A percentile compares a stretch with the other conserved stretches of the same genome.
These are phyloP conservation scores for Clitarchus hookeri DNA, from an alignment of 2,888 invertebrate species.

Conservation along the genomic window DNA sequence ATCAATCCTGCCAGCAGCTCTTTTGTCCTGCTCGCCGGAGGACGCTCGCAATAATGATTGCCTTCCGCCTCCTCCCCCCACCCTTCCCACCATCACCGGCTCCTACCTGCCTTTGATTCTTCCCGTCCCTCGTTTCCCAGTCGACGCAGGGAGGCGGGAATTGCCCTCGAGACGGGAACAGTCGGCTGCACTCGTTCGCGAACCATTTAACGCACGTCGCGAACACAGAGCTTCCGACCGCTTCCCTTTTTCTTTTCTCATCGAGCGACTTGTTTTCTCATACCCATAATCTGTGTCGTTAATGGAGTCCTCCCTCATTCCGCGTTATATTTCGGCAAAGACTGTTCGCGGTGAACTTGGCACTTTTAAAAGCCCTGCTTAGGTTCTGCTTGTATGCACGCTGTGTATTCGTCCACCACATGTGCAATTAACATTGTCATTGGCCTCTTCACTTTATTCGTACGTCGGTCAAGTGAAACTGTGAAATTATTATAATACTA, in stretches of 20 bases:
- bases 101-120: constrained; percentile 14
- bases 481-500: too few species aligned
- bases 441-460: too few species aligned
- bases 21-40: not conserved
- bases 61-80: not conserved
- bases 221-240: not conserved
- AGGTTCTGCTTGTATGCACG: too few species aligned
- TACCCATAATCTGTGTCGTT: not conserved
- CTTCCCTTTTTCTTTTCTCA: not conserved
- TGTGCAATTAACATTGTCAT: too few species aligned
- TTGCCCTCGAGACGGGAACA: not conserved
- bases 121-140: not conserved
- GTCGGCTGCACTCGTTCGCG: not conserved
- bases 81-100: not conserved
- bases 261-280: not conserved
- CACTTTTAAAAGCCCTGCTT: too few species aligned
- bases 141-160: not conserved
- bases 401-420: too few species aligned
- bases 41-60: not conserved
- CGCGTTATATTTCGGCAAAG: too few species aligned
- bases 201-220: not conserved
- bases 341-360: too few species aligned
- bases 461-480: too few species aligned
- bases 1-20: not conserved
- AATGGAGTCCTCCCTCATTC: too few species aligned